Conservation (phyloP, 2,888 invertebrate species). For the Yponomeuta sedellus region DNA sequence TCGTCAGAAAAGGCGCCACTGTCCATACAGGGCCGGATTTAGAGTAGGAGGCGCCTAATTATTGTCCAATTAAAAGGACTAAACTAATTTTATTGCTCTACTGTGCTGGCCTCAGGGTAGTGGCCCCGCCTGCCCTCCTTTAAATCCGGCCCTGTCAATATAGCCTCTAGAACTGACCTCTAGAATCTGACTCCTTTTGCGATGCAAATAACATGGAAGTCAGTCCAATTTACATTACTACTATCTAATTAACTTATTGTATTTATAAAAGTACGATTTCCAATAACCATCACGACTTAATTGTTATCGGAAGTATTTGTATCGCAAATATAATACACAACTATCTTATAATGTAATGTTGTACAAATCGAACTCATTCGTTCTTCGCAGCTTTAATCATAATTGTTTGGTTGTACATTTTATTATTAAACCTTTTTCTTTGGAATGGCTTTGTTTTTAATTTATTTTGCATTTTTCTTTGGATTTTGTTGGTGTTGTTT, state of each 20-base stretch:
- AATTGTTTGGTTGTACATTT: constrained; percentile 72
- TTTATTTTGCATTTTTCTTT: constrained; percentile 30
- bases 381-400: constrained; percentile 75
- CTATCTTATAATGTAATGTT: constrained; percentile 28
- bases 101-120: too few relatives aligned
- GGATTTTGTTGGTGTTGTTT: constrained; percentile 24
- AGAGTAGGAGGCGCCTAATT: too few relatives aligned
- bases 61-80: too few relatives aligned
- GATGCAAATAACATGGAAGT: too few relatives aligned
- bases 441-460: constrained; percentile 65
- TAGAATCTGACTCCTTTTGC: too few relatives aligned
- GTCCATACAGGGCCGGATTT: too few relatives aligned
- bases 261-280: not conserved
- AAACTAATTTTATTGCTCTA: too few relatives aligned
- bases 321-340: not conserved
- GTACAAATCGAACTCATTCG: constrained; percentile 58
- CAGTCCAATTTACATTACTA: too few relatives aligned
- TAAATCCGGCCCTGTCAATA: too few relatives aligned
- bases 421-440: constrained; percentile 67
- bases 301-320: not conserved
- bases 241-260: not conserved
- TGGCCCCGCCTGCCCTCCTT: too few relatives aligned
- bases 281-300: not conserved
- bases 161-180: too few relatives aligned
- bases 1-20: too few relatives aligned